Percentiles rank a stretch among this genome's conserved stretches.
Evolutionary conservation across 2,888 invertebrate species (phyloP).

Genomic region (Diarsia rubi): DNA sequence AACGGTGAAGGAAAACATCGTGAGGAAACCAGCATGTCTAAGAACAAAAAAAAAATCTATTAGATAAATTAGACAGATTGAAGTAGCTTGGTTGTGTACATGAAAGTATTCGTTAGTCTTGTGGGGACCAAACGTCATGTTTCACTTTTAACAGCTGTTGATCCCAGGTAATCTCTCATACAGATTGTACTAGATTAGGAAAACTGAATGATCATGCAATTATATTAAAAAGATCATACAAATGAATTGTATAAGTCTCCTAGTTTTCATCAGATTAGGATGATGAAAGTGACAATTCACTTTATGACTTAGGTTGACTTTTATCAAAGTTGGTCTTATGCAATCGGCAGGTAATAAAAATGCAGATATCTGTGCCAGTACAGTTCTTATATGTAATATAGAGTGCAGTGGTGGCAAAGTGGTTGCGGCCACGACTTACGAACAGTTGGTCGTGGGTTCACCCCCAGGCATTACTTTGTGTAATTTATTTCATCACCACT

Average conservation of each 20-base stretch:
- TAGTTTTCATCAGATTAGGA: not conserved
- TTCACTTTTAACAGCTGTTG: conserved; percentile 9
- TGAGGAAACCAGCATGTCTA: no score
- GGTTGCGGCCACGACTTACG: no score
- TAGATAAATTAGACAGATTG: no score
- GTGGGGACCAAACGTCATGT: not conserved
- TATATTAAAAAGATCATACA: conserved; percentile 9
- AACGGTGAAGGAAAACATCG: no score
- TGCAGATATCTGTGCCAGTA: not conserved
- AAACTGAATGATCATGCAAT: conserved; percentile 1
- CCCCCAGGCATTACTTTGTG: no score
- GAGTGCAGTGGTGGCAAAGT: no score
- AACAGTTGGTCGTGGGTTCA: no score
- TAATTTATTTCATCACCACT: no score
- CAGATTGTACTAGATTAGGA: conserved; percentile 14
- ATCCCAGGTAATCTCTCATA: conserved; percentile 2
- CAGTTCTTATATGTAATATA: no score
- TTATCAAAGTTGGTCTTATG: not conserved
- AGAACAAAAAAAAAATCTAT: no score
- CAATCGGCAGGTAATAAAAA: not conserved
- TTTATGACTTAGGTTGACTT: not conserved
- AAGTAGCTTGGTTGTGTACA: not conserved
- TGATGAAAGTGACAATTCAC: not conserved
- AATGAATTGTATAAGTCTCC: not conserved
- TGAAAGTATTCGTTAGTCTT: not conserved